Conservation (phyloP, 2,113 vertebrate genomes). For the Dunckerocampus dactyliophorus region DNA sequence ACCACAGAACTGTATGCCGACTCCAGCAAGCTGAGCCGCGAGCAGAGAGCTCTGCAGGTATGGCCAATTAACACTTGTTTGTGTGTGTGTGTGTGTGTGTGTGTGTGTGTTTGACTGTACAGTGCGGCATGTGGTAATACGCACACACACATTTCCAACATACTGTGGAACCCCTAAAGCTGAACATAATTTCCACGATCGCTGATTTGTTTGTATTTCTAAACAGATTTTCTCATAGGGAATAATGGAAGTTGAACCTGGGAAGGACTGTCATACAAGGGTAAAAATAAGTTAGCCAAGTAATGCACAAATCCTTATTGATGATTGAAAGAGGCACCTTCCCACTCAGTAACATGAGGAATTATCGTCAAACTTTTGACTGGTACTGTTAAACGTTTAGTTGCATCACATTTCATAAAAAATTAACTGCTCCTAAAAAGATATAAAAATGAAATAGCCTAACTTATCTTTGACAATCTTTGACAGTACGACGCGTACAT, state of each 20-base stretch:
- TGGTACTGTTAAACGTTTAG: too few relatives aligned
- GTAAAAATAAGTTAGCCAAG: neutral
- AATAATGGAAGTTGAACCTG: neutral
- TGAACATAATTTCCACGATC: neutral
- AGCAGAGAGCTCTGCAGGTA: conserved; percentile 98
- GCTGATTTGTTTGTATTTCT: conserved; percentile 13
- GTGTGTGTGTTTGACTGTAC: conserved; percentile 8
- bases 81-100: conserved; percentile 1
- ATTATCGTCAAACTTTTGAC: too few relatives aligned
- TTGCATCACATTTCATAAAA: too few relatives aligned
- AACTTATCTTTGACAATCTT: neutral
- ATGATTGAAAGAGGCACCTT: too few relatives aligned
- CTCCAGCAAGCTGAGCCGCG: conserved; percentile 95
- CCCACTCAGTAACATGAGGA: too few relatives aligned
- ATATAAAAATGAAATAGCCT: too few relatives aligned
- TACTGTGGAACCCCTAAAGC: neutral
- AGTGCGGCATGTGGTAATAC: conserved; percentile 12
- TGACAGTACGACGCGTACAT: too few relatives aligned
- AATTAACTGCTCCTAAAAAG: too few relatives aligned
- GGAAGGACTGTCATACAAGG: neutral
- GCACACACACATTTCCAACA: neutral
- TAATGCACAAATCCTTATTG: too few relatives aligned
- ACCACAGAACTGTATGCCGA: conserved; percentile 97
- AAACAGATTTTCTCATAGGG: conserved; percentile 21
- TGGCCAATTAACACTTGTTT: conserved; percentile 56